These are phyloP conservation scores for Octonoba sinensis DNA, from an alignment of 2,888 invertebrate genomes.

Conservation along the genomic window DNA sequence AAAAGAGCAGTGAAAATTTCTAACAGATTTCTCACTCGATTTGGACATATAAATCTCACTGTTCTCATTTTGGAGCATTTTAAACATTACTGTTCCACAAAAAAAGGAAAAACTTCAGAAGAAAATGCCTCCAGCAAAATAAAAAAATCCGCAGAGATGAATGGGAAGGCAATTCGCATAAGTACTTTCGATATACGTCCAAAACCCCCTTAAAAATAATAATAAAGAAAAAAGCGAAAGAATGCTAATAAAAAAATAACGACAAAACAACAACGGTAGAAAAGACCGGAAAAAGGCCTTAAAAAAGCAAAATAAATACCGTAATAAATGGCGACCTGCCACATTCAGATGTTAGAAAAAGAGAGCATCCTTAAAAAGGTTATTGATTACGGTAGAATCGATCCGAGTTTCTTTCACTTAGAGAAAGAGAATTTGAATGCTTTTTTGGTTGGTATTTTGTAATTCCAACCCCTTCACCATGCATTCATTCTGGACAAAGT, in stretches of 20 bases:
- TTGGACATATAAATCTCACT: slow-evolving; percentile 34
- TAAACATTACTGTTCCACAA: slow-evolving; percentile 30
- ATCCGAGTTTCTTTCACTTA: slow-evolving; percentile 48
- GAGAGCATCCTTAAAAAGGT: slow-evolving; percentile 62
- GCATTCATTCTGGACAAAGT: slow-evolving; percentile 51
- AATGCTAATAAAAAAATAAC: slow-evolving; percentile 35
- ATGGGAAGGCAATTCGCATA: slow-evolving; percentile 37
- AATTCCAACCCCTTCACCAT: slow-evolving; percentile 19
- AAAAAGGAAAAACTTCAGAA: neutral
- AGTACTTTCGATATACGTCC: slow-evolving; percentile 43
- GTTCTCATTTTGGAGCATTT: slow-evolving; percentile 44
- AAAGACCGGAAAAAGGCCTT: slow-evolving; percentile 10
- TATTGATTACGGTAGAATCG: slow-evolving; percentile 62
- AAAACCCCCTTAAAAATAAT: slow-evolving; percentile 27
- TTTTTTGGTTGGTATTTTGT: slow-evolving; percentile 29
- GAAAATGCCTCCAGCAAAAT: slow-evolving; percentile 16
- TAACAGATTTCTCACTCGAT: neutral
- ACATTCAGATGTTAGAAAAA: slow-evolving; percentile 61
- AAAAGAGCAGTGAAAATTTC: slow-evolving; percentile 2
- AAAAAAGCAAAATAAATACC: slow-evolving; percentile 44
- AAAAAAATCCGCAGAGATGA: slow-evolving; percentile 27
- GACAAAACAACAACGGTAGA: slow-evolving; percentile 10
- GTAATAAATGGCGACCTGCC: slow-evolving; percentile 62
- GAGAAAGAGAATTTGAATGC: slow-evolving; percentile 35
- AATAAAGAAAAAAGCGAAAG: slow-evolving; percentile 21